Evolutionary conservation across 2,888 invertebrate genomes (phyloP).

Genomic region (Chromoteleia sp.): DNA sequence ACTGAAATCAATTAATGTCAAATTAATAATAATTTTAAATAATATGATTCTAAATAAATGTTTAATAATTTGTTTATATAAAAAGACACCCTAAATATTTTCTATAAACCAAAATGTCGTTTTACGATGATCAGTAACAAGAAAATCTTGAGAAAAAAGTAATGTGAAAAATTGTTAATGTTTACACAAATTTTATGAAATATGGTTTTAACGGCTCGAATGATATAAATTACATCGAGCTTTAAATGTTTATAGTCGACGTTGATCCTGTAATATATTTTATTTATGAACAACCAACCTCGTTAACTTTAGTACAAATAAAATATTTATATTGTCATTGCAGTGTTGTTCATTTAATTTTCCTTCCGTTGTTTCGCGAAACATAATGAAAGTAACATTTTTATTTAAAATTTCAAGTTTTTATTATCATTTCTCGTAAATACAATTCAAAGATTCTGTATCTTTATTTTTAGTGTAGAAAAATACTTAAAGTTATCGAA

Average conservation of each 20-base stretch:
- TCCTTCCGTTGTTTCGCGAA: neutral
- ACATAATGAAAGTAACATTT: neutral
- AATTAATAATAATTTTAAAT: too few relatives aligned
- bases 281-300: constrained; percentile 13
- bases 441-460: constrained; percentile 1
- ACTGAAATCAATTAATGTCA: too few relatives aligned
- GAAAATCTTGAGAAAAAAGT: too few relatives aligned
- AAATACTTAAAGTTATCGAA: constrained; percentile 4
- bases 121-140: neutral
- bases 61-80: too few relatives aligned
- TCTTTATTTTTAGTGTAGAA: constrained; percentile 8
- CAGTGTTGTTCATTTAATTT: neutral
- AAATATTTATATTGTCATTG: constrained; percentile 2
- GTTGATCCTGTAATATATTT: constrained; percentile 38
- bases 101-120: neutral
- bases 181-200: neutral
- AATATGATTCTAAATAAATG: too few relatives aligned
- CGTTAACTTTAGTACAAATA: constrained; percentile 23
- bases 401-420: neutral
- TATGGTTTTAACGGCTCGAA: constrained; percentile 9
- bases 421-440: constrained; percentile 16
- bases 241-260: neutral
- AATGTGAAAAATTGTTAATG: constrained; percentile 6
- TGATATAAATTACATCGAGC: neutral
- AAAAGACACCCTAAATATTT: too few relatives aligned